Evolutionary conservation across 2,888 invertebrate genomes (phyloP).

Genomic region (Phasia obesa): DNA sequence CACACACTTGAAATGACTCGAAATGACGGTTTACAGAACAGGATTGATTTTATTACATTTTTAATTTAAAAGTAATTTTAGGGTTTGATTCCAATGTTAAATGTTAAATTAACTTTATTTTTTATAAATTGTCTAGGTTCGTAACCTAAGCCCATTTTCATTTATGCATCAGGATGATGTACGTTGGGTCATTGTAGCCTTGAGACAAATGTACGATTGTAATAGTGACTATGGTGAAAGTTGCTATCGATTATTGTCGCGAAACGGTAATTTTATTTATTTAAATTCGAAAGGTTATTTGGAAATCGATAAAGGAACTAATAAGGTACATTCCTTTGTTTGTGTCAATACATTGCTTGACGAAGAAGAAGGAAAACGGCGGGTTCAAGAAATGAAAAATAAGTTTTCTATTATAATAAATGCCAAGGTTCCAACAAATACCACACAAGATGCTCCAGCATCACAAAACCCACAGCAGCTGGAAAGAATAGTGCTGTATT

Average conservation of each 20-base stretch:
- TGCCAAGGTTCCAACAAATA: slow-evolving; percentile 82
- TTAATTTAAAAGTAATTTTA: too few relatives aligned
- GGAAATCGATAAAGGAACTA: slow-evolving; percentile 89
- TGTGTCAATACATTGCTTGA: slow-evolving; percentile 91
- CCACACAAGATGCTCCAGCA: slow-evolving; percentile 82
- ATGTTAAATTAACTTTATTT: not conserved
- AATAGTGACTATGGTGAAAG: slow-evolving; percentile 92
- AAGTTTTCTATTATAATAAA: slow-evolving; percentile 89
- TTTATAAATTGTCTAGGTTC: slow-evolving; percentile 83
- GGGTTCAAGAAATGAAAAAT: slow-evolving; percentile 91
- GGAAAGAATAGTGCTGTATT: slow-evolving; percentile 88
- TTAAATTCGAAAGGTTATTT: slow-evolving; percentile 92
- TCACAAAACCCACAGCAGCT: slow-evolving; percentile 88
- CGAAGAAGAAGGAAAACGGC: slow-evolving; percentile 88
- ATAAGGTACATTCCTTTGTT: slow-evolving; percentile 92
- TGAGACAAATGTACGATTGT: slow-evolving; percentile 94
- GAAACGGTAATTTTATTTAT: slow-evolving; percentile 92
- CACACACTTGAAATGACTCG: too few relatives aligned
- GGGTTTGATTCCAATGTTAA: too few relatives aligned
- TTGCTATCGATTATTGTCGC: slow-evolving; percentile 91
- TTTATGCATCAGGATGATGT: slow-evolving; percentile 96
- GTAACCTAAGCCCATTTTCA: slow-evolving; percentile 93
- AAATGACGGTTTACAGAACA: too few relatives aligned
- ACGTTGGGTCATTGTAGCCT: slow-evolving; percentile 93
- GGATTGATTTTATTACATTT: too few relatives aligned